phyloP scores from a whole-genome alignment of 2,797 vertebrate genomes.

The Acropternis orthonyx region DNA sequence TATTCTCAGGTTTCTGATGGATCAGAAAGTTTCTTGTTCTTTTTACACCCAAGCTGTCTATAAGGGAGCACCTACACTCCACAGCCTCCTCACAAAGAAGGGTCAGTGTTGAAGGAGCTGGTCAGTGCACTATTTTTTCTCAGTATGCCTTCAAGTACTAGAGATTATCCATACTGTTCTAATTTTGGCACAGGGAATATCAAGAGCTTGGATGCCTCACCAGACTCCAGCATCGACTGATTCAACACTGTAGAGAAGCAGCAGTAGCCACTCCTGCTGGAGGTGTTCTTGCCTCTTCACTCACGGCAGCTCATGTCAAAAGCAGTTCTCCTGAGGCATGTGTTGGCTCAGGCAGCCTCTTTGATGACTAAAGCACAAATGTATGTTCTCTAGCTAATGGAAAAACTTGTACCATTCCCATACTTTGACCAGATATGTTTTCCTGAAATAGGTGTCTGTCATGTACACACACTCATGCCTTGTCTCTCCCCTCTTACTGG shows the following conservation, averaged over 20 bases:
- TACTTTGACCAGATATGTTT: background rate
- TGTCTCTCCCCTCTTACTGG: background rate
- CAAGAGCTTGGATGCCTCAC: background rate
- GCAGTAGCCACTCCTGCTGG: background rate
- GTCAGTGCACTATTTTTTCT: background rate
- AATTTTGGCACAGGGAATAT: background rate
- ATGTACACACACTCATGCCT: background rate
- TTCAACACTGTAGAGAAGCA: background rate
- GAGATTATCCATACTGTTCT: rapidly evolving
- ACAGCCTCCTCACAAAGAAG: background rate
- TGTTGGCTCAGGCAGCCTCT: background rate
- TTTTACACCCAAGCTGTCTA: rapidly evolving
- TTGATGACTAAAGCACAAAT: background rate
- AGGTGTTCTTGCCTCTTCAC: background rate
- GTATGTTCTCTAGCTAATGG: background rate
- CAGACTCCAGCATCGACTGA: background rate
- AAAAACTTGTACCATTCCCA: background rate
- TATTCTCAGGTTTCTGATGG: background rate
- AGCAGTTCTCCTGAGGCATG: background rate
- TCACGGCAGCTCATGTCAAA: background rate
- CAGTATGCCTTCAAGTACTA: background rate
- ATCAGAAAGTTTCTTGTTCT: background rate
- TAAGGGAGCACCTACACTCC: background rate
- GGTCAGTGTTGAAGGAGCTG: background rate
- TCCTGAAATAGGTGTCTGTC: background rate